phyloP scores from a whole-genome alignment of 2,888 invertebrate species.

The Drosophila quasianomalipes region DNA sequence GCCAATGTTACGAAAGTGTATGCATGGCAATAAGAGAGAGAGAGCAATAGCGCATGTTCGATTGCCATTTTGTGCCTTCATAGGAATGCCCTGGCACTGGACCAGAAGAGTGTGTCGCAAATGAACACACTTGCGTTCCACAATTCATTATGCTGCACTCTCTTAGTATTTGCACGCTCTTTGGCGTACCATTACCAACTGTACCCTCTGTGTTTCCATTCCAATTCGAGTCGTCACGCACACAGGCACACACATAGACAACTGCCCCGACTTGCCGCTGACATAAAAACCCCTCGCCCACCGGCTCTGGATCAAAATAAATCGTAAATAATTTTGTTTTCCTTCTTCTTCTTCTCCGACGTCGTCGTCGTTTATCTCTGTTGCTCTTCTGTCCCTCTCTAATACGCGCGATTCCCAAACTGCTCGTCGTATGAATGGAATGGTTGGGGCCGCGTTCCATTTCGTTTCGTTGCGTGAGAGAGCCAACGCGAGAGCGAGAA shows the following conservation, averaged over 20 bases:
- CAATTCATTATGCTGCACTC: slow-evolving; percentile 57
- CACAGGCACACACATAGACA: not conserved
- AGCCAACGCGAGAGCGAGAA: slow-evolving; percentile 37
- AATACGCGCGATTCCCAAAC: slow-evolving; percentile 60
- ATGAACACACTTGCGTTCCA: slow-evolving; percentile 70
- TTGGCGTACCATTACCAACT: slow-evolving; percentile 68
- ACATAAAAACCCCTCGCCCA: slow-evolving; percentile 66
- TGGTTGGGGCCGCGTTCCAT: slow-evolving; percentile 61
- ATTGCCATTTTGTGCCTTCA: slow-evolving; percentile 35
- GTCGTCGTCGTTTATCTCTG: slow-evolving; percentile 32
- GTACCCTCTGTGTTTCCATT: slow-evolving; percentile 59
- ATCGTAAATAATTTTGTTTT: slow-evolving; percentile 78
- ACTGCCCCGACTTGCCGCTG: slow-evolving; percentile 67
- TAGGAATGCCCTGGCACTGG: slow-evolving; percentile 35
- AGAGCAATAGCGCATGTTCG: slow-evolving; percentile 26
- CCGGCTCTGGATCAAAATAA: slow-evolving; percentile 68
- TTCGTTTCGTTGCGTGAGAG: slow-evolving; percentile 12
- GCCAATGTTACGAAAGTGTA: slow-evolving; percentile 70
- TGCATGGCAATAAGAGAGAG: slow-evolving; percentile 43
- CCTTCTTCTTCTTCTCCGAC: slow-evolving; percentile 48
- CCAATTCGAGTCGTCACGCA: slow-evolving; percentile 30
- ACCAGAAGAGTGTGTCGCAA: slow-evolving; percentile 45
- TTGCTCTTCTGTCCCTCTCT: slow-evolving; percentile 61
- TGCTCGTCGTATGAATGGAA: slow-evolving; percentile 67
- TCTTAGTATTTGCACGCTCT: slow-evolving; percentile 44